Conservation (phyloP, 1,140 invertebrate species). For the Manduca sexta region DNA sequence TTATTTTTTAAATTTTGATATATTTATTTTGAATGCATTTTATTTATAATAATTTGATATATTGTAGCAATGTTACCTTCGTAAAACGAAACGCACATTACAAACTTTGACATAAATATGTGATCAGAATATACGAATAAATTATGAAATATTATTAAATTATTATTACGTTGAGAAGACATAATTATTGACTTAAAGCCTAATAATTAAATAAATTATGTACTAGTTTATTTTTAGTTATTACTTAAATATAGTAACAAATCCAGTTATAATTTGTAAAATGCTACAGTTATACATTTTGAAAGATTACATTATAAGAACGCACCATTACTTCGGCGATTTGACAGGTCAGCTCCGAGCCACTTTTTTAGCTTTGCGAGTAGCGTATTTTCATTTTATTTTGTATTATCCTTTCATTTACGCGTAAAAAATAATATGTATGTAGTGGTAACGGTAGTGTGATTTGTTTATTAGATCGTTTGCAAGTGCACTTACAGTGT, state of each 20-base stretch:
- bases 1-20: background rate
- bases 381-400: slow-evolving; percentile 62
- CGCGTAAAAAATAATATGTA: slow-evolving; percentile 39
- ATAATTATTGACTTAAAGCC: too few species aligned
- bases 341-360: slow-evolving; percentile 66
- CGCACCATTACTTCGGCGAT: slow-evolving; percentile 45
- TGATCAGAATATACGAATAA: too few species aligned
- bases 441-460: slow-evolving; percentile 42
- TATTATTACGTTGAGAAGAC: too few species aligned
- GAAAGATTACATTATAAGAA: slow-evolving; percentile 15
- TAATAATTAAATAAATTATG: too few species aligned
- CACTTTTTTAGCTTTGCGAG: slow-evolving; percentile 59
- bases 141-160: too few species aligned
- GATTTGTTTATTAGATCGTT: slow-evolving; percentile 34
- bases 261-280: too few species aligned
- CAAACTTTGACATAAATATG: too few species aligned
- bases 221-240: too few species aligned
- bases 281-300: too few species aligned
- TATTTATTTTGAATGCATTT: background rate
- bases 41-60: background rate
- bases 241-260: too few species aligned
- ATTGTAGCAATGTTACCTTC: background rate
- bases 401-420: slow-evolving; percentile 53
- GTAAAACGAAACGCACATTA: too few species aligned
- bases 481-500: slow-evolving; percentile 61